Evolutionary conservation across 2,113 vertebrate genomes (phyloP).

Genomic region (Tursiops truncatus): DNA sequence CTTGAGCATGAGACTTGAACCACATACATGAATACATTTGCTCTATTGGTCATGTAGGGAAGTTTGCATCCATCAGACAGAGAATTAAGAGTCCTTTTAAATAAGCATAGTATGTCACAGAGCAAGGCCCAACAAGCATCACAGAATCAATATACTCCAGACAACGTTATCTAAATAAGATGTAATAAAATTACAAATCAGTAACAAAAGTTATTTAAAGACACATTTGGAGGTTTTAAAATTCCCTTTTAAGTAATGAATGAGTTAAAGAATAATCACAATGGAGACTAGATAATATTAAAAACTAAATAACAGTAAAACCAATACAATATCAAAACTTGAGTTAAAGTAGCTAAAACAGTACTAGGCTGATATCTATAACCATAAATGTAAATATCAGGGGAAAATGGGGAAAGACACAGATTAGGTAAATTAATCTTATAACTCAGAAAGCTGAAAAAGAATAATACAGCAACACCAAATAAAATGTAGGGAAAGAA

Average conservation of each 20-base stretch:
- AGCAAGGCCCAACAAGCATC: background rate
- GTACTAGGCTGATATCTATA: background rate
- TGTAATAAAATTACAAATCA: background rate
- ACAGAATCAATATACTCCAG: background rate
- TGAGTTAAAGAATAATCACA: background rate
- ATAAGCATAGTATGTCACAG: background rate
- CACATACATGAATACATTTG: background rate
- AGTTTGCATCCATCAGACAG: background rate
- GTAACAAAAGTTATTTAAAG: background rate
- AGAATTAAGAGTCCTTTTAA: background rate
- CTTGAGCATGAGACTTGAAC: background rate
- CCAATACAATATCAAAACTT: background rate
- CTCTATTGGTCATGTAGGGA: background rate
- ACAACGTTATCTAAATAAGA: background rate
- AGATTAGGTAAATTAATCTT: background rate
- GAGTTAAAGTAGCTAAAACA: background rate
- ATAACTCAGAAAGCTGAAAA: background rate
- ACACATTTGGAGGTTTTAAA: background rate
- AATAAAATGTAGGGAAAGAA: background rate
- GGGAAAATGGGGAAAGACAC: background rate
- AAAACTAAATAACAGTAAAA: background rate
- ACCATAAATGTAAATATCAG: background rate
- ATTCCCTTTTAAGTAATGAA: background rate
- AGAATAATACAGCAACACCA: background rate
- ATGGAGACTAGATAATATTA: background rate